phyloP scores from a whole-genome alignment of 2,888 invertebrate genomes.

The Drosophila heteroneura region DNA sequence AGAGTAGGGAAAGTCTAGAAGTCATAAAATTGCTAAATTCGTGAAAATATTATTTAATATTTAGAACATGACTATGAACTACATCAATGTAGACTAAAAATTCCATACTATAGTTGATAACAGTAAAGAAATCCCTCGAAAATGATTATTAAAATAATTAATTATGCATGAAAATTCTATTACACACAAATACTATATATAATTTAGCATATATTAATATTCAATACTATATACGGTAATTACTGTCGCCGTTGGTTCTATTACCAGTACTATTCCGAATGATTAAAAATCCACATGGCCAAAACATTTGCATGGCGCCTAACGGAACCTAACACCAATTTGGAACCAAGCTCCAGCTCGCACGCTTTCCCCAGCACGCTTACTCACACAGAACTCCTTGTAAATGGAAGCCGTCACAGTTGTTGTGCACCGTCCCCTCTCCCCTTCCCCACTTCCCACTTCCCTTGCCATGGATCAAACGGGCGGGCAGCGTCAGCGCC shows the following conservation, averaged over 20 bases:
- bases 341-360: slow-evolving; percentile 63
- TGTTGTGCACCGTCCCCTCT: slow-evolving; percentile 38
- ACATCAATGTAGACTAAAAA: background rate
- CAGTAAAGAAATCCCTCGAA: background rate
- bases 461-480: slow-evolving; percentile 5
- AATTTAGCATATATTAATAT: background rate
- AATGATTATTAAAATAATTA: background rate
- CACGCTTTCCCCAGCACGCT: slow-evolving; percentile 63
- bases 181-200: background rate
- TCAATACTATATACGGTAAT: slow-evolving; percentile 13
- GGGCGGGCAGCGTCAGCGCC: slow-evolving; percentile 43
- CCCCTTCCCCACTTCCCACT: slow-evolving; percentile 8
- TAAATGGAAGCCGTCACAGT: slow-evolving; percentile 79
- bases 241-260: slow-evolving; percentile 16
- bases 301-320: slow-evolving; percentile 65
- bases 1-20: background rate
- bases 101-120: background rate
- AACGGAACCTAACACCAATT: slow-evolving; percentile 73
- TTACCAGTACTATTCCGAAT: slow-evolving; percentile 45
- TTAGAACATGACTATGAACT: background rate
- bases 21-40: background rate
- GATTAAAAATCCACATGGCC: slow-evolving; percentile 61
- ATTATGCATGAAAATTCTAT: background rate
- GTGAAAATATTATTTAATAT: background rate
- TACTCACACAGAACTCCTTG: slow-evolving; percentile 50